Conservation (phyloP, 2,113 vertebrate genomes). For the Dicaeum eximium region DNA sequence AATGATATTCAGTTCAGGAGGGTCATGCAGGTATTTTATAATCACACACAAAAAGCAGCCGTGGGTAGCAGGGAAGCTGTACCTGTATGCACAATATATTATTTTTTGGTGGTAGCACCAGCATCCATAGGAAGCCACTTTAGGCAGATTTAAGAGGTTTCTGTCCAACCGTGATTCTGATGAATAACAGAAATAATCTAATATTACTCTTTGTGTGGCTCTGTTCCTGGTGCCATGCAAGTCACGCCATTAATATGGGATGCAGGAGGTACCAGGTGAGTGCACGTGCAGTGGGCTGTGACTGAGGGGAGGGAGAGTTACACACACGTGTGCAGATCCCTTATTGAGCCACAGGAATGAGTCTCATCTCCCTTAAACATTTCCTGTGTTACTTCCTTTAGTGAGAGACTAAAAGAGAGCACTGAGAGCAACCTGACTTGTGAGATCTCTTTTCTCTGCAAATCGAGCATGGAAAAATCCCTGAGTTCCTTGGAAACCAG, state of each 20-base stretch:
- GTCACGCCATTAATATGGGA: neutral
- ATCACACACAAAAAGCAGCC: slow-evolving; percentile 25
- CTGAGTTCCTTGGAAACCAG: neutral
- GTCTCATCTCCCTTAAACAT: neutral
- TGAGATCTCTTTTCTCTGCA: neutral
- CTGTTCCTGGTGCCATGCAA: neutral
- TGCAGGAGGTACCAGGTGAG: neutral
- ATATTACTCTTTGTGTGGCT: slow-evolving; percentile 13
- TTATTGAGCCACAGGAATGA: neutral
- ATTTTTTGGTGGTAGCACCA: slow-evolving; percentile 31
- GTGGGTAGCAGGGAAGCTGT: slow-evolving; percentile 27
- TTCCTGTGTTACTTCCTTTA: neutral
- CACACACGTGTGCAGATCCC: neutral
- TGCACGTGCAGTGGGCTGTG: neutral
- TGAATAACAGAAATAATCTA: slow-evolving; percentile 52
- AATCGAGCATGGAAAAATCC: neutral
- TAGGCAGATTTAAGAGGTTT: slow-evolving; percentile 38
- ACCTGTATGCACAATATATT: neutral
- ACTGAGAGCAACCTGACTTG: neutral
- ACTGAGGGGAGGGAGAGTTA: neutral
- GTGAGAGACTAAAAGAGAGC: neutral
- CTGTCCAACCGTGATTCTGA: slow-evolving; percentile 12
- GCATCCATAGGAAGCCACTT: slow-evolving; percentile 27
- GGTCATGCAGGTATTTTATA: slow-evolving; percentile 40
- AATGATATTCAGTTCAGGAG: slow-evolving; percentile 24